phyloP scores from a whole-genome alignment of 2,113 vertebrate species.

The Natator depressus region DNA sequence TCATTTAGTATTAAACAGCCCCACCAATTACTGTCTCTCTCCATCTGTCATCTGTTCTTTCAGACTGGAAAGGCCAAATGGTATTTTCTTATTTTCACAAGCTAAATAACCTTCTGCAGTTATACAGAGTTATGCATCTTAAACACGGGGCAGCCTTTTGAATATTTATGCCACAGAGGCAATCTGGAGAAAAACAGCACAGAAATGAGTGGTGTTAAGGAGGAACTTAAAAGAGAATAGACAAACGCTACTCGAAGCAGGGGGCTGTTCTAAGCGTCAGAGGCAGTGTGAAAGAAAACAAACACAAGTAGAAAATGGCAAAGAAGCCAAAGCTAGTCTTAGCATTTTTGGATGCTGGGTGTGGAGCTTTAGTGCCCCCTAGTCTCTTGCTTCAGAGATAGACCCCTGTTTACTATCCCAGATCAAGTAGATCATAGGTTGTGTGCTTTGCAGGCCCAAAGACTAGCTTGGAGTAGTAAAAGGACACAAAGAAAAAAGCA shows the following conservation, averaged over 20 bases:
- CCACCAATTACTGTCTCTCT: background rate
- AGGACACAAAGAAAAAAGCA: background rate
- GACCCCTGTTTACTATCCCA: background rate
- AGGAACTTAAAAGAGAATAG: background rate
- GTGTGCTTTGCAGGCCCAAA: background rate
- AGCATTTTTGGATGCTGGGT: background rate
- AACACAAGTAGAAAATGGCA: background rate
- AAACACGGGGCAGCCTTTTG: background rate
- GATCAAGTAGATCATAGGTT: background rate
- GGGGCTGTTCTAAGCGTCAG: background rate
- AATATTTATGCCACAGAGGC: rapidly evolving
- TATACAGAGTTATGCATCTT: background rate
- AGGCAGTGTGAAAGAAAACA: background rate
- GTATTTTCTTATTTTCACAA: background rate
- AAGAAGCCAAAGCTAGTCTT: background rate
- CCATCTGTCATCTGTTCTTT: background rate
- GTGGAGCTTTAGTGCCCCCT: background rate
- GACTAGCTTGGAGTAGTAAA: background rate
- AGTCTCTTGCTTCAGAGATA: background rate
- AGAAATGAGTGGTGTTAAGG: background rate
- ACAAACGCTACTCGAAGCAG: background rate
- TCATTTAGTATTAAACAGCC: background rate
- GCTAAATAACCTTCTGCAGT: background rate
- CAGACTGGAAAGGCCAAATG: background rate
- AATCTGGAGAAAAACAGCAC: background rate